Conservation (phyloP, 2,113 vertebrate genomes). For the Thryonomys swinderianus region DNA sequence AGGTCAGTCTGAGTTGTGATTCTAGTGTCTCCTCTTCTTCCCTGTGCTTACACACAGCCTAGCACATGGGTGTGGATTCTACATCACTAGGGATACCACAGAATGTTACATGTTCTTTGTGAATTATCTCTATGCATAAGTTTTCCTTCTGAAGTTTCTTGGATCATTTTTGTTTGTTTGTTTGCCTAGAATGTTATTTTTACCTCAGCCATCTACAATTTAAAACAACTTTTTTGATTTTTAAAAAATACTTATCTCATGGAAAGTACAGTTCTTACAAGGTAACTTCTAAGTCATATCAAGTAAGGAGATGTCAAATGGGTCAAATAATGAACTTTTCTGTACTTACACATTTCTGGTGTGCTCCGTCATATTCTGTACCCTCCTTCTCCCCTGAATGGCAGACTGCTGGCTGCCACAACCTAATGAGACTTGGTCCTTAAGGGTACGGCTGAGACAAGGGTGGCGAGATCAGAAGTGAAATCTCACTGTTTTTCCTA, state of each 20-base stretch:
- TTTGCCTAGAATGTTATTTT: neutral
- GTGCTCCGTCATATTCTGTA: neutral
- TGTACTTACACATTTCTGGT: neutral
- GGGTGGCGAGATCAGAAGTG: neutral
- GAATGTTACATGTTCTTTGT: neutral
- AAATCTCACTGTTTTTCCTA: neutral
- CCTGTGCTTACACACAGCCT: neutral
- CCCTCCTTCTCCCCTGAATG: neutral
- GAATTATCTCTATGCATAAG: neutral
- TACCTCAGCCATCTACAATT: neutral
- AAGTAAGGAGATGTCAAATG: neutral
- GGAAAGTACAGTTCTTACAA: neutral
- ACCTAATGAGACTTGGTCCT: neutral
- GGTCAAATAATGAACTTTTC: neutral
- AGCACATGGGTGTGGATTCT: neutral
- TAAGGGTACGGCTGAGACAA: neutral
- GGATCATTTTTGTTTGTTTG: neutral
- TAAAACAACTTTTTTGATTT: neutral
- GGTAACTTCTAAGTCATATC: neutral
- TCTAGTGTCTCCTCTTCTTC: neutral
- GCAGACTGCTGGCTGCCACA: neutral
- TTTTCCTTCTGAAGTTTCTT: neutral
- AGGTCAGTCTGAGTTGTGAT: neutral
- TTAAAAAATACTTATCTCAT: neutral
- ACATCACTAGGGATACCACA: neutral